These are phyloP conservation scores for Nixonia krombeini DNA, from an alignment of 1,140 invertebrate species.

Conservation along the genomic window DNA sequence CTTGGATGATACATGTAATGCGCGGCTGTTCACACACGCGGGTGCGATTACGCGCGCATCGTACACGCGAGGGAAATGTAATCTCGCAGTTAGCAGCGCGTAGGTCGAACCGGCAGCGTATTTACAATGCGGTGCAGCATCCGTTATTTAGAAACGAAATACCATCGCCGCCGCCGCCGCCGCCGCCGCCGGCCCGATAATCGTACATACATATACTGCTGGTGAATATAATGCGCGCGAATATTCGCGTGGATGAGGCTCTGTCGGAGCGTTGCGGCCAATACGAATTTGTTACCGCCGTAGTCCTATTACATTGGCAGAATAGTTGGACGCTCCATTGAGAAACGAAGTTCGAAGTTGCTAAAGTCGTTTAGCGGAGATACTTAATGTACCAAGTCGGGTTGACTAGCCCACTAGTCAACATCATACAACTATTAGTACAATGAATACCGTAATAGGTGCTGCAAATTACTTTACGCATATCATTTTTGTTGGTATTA, in stretches of 20 bases:
- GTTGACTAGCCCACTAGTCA: no score
- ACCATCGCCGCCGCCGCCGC: no score
- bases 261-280: constrained; percentile 10
- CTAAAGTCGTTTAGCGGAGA: no score
- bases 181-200: constrained; percentile 44
- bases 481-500: no score
- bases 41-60: constrained; percentile 21
- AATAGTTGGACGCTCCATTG: constrained; percentile 35
- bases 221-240: constrained; percentile 10
- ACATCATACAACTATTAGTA: no score
- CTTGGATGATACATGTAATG: constrained; percentile 16
- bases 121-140: constrained; percentile 45
- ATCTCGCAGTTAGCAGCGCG: constrained; percentile 39
- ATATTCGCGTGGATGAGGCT: constrained; percentile 19
- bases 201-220: constrained; percentile 42
- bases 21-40: not conserved
- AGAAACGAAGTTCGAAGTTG: constrained; percentile 21
- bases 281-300: constrained; percentile 29
- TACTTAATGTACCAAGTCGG: no score
- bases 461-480: no score
- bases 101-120: constrained; percentile 28
- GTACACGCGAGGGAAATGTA: constrained; percentile 18
- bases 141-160: constrained; percentile 49
- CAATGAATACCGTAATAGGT: no score
- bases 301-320: constrained; percentile 14